These are phyloP conservation scores for Aphis gossypii DNA, from an alignment of 1,140 invertebrate species.

Conservation along the genomic window DNA sequence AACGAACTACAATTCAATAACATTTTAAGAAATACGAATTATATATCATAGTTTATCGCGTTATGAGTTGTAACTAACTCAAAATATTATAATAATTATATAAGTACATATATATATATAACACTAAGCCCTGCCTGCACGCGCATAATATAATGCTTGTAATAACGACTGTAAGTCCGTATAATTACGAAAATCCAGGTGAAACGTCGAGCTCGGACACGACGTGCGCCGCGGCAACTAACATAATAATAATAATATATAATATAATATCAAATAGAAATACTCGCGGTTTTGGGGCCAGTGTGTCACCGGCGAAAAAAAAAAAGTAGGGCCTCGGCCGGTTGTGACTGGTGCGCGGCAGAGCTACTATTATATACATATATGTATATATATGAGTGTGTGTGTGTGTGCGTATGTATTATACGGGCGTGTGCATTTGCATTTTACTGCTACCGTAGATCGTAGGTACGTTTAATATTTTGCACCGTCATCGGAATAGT, in stretches of 20 bases:
- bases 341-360: background rate
- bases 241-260: background rate
- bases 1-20: background rate
- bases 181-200: background rate
- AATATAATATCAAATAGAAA: background rate
- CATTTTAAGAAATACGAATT: background rate
- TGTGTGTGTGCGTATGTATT: background rate
- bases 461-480: background rate
- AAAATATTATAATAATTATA: too few relatives aligned
- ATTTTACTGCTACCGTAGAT: background rate
- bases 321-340: background rate
- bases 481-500: background rate
- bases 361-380: background rate
- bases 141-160: background rate
- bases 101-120: too few relatives aligned
- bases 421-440: background rate
- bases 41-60: background rate
- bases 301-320: conserved; percentile 22
- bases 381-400: too few relatives aligned
- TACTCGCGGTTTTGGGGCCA: conserved; percentile 4
- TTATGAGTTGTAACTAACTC: background rate
- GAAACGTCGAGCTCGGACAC: background rate
- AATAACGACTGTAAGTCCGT: background rate
- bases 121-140: background rate
- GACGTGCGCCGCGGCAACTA: background rate